Percentiles rank a stretch among this genome's conserved stretches.
These are phyloP conservation scores for Drosophila neonasuta DNA, from an alignment of 2,888 invertebrate species.

Conservation along the genomic window DNA sequence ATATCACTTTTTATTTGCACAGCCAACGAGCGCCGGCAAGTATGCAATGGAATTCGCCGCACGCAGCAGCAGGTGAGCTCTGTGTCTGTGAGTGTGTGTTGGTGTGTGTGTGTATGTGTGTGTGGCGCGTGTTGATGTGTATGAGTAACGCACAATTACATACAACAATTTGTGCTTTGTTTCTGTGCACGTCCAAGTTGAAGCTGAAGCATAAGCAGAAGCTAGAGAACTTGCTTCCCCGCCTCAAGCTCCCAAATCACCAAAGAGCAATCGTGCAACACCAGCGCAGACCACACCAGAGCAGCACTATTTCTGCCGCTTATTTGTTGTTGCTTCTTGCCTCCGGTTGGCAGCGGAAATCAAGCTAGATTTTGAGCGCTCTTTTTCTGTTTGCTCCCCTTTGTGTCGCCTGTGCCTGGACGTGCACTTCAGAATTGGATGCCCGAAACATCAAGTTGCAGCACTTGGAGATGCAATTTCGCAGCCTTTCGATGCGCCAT, in stretches of 20 bases:
- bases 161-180: conserved; percentile 78
- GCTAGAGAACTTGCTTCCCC: conserved; percentile 3
- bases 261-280: conserved; percentile 74
- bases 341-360: conserved; percentile 37
- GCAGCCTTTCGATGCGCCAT: conserved; percentile 52
- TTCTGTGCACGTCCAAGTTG: conserved; percentile 56
- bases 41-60: conserved; percentile 76
- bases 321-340: conserved; percentile 25
- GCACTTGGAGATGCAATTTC: conserved; percentile 51
- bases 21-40: conserved; percentile 67
- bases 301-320: conserved; percentile 22
- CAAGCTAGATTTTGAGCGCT: conserved; percentile 31
- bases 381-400: background rate
- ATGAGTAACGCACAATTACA: conserved; percentile 76
- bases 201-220: conserved; percentile 3
- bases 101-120: conserved; percentile 32
- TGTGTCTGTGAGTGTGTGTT: conserved; percentile 20
- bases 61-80: conserved; percentile 71
- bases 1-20: conserved; percentile 81
- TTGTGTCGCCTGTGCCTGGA: background rate
- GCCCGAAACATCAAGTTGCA: conserved; percentile 62
- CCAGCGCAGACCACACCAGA: conserved; percentile 17
- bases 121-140: conserved; percentile 55
- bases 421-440: conserved; percentile 70
- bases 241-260: conserved; percentile 62